phyloP scores from a whole-genome alignment of 2,113 vertebrate species.

The Anhinga anhinga region DNA sequence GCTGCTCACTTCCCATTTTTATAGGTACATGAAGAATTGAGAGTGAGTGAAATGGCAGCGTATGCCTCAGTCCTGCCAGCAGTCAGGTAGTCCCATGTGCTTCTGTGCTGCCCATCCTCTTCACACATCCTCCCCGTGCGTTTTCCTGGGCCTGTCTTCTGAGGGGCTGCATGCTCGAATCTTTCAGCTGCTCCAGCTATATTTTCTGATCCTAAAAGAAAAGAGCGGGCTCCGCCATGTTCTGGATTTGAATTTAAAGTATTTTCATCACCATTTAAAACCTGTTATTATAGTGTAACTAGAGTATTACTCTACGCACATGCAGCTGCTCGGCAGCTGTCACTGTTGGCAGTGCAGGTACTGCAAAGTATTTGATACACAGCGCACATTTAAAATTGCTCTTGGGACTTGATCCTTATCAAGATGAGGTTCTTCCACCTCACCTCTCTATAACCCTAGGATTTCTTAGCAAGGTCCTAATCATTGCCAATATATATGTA shows the following conservation, averaged over 20 bases:
- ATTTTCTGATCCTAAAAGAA: not conserved
- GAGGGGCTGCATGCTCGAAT: not conserved
- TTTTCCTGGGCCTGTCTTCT: not conserved
- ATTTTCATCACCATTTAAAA: not conserved
- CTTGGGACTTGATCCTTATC: not conserved
- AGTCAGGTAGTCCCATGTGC: not conserved
- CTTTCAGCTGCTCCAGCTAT: not conserved
- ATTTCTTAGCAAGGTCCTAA: not conserved
- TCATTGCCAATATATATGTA: not conserved
- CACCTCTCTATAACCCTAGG: not conserved
- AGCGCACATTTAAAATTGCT: not conserved
- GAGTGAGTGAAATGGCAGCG: not conserved
- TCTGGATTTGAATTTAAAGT: not conserved
- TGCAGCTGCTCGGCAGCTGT: not conserved
- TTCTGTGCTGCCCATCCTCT: not conserved
- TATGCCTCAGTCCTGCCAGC: not conserved
- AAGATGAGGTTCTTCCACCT: not conserved
- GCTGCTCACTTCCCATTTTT: not conserved
- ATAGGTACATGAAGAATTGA: not conserved
- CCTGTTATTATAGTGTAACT: not conserved
- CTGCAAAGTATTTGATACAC: not conserved
- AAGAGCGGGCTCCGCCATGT: not conserved
- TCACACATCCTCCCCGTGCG: not conserved
- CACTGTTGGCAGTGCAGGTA: not conserved
- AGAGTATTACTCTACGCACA: fast-evolving